phyloP scores from a whole-genome alignment of 2,113 vertebrate species.

The Psettodes erumei region DNA sequence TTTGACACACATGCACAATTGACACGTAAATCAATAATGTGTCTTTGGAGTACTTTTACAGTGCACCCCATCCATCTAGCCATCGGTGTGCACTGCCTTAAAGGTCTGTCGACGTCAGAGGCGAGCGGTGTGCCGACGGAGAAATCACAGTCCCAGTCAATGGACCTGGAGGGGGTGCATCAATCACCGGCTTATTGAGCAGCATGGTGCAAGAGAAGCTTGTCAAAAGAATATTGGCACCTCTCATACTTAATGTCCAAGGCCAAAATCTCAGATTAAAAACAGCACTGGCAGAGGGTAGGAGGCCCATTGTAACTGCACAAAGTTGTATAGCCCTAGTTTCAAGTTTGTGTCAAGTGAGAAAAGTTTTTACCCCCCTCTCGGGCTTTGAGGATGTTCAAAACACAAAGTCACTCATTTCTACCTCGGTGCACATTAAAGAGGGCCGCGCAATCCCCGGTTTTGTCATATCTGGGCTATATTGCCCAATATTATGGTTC shows the following conservation, averaged over 20 bases:
- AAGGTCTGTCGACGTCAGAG: constrained; percentile 37
- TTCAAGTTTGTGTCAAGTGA: constrained; percentile 5
- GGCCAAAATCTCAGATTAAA: constrained; percentile 23
- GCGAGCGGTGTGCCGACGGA: constrained; percentile 14
- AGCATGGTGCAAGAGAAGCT: constrained; percentile 16
- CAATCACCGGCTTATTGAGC: constrained; percentile 68
- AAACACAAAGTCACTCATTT: no score
- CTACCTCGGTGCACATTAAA: no score
- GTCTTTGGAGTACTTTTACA: constrained; percentile 53
- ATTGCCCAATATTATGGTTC: no score
- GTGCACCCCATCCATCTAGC: constrained; percentile 50
- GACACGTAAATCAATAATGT: constrained; percentile 36
- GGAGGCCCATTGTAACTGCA: constrained; percentile 3
- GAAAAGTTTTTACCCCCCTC: no score
- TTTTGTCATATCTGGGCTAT: neutral
- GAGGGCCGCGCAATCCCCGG: no score
- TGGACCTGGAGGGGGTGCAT: constrained; percentile 58
- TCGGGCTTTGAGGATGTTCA: no score
- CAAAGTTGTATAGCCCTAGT: neutral
- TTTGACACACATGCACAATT: constrained; percentile 30
- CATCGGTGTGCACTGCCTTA: constrained; percentile 31
- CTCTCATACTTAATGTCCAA: constrained; percentile 39
- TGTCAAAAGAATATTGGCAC: constrained; percentile 56
- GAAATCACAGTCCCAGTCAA: constrained; percentile 53
- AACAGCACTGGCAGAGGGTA: neutral